Percentiles rank a stretch among this genome's conserved stretches.
Conservation (phyloP, 2,797 vertebrate genomes). For the Lepus townsendii region DNA sequence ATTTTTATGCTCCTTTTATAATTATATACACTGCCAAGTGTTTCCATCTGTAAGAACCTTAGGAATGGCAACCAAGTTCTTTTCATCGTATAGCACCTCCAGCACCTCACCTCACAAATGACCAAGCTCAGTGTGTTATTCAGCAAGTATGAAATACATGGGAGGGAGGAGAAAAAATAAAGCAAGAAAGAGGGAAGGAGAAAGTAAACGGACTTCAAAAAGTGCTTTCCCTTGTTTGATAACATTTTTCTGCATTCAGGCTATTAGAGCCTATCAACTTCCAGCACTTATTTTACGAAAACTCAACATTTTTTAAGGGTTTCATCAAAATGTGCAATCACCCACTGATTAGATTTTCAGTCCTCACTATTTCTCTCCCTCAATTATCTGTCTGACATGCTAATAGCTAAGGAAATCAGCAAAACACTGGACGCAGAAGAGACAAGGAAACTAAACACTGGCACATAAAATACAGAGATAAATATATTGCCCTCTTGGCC, state of each 20-base stretch:
- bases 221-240: background rate
- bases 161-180: background rate
- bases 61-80: background rate
- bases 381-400: constrained; percentile 37
- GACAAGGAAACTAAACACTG: constrained; percentile 29
- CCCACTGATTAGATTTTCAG: constrained; percentile 24
- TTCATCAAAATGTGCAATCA: constrained; percentile 37
- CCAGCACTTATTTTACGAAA: constrained; percentile 46
- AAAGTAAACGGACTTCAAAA: background rate
- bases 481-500: background rate
- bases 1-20: background rate
- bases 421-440: constrained; percentile 29
- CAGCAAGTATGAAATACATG: constrained; percentile 10
- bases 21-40: background rate
- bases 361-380: background rate
- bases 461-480: background rate
- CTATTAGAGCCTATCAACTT: constrained; percentile 17
- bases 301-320: constrained; percentile 5
- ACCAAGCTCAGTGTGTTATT: background rate
- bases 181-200: background rate
- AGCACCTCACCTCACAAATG: background rate
- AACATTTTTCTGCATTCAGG: background rate
- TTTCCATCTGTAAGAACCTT: background rate
- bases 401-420: background rate
- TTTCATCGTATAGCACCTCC: background rate